Conservation (phyloP, 2,888 invertebrate species). For the Pristionchus entomophagus region DNA sequence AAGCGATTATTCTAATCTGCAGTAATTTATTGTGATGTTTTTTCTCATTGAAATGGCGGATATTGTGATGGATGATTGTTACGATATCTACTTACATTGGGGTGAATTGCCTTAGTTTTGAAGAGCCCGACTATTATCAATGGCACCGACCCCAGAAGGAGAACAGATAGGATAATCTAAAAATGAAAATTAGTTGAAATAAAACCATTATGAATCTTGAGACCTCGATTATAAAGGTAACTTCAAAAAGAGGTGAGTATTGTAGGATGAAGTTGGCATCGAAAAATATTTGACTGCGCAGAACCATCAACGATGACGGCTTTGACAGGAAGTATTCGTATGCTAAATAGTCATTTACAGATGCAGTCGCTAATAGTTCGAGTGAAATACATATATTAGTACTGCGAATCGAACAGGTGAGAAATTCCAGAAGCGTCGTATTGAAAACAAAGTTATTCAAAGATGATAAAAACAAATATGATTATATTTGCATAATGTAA, state of each 20-base stretch:
- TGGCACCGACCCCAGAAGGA: neutral
- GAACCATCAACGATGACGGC: no score
- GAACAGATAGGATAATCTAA: neutral
- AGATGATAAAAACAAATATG: neutral
- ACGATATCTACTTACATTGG: neutral
- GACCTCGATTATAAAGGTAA: neutral
- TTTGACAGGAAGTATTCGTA: no score
- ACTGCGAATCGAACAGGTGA: neutral
- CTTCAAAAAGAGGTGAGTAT: neutral
- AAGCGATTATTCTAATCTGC: neutral
- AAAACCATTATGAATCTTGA: neutral
- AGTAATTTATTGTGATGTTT: neutral
- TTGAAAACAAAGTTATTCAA: neutral
- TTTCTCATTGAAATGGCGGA: neutral
- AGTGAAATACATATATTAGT: neutral
- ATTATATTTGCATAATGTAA: neutral
- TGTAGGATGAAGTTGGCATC: neutral
- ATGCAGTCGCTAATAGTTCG: neutral
- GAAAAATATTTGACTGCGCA: slow-evolving; percentile 3
- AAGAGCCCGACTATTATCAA: neutral
- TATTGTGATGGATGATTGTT: no score
- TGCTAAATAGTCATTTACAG: no score
- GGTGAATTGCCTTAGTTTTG: neutral
- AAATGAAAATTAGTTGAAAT: no score
- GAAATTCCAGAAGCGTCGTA: neutral